Percentiles rank a stretch among this genome's conserved stretches.
These are phyloP conservation scores for Engystomops pustulosus DNA, from an alignment of 2,113 vertebrate species.

Conservation along the genomic window DNA sequence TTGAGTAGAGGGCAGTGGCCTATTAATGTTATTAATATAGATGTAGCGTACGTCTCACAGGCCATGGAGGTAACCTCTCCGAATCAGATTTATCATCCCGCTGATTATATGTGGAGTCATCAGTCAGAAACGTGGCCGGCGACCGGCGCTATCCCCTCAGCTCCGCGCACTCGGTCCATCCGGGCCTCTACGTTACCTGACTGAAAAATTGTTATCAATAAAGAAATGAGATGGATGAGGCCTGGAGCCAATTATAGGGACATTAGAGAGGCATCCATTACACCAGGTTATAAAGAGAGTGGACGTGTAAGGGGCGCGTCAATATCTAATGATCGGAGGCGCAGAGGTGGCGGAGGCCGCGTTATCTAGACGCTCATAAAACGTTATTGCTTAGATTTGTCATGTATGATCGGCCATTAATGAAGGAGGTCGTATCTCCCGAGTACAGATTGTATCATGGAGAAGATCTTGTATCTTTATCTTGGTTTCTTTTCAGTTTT, in stretches of 20 bases:
- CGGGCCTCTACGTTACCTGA: not conserved
- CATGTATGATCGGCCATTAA: conserved; percentile 18
- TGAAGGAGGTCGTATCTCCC: not conserved
- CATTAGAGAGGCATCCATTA: conserved; percentile 19
- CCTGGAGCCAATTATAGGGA: conserved; percentile 3
- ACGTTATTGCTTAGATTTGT: conserved; percentile 34
- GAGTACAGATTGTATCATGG: not conserved
- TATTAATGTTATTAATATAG: conserved; percentile 28
- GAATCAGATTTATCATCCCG: conserved; percentile 23
- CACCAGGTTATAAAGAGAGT: conserved; percentile 33
- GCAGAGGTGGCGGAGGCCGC: not conserved
- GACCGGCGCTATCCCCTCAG: not conserved
- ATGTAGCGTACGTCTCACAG: not conserved
- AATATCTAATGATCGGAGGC: conserved; percentile 12
- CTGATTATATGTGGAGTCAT: conserved; percentile 15
- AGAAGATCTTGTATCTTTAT: no score
- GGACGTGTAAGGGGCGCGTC: conserved; percentile 9
- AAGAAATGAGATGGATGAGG: conserved; percentile 11
- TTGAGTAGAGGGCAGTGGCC: not conserved
- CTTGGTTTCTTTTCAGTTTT: no score
- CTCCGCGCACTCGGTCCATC: not conserved
- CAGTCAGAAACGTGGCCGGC: conserved; percentile 6
- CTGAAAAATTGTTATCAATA: conserved; percentile 35
- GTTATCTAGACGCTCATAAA: conserved; percentile 16
- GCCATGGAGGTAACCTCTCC: conserved; percentile 20